Conservation (phyloP, 2,113 vertebrate species). For the Cyphomyrus discorhynchus region DNA sequence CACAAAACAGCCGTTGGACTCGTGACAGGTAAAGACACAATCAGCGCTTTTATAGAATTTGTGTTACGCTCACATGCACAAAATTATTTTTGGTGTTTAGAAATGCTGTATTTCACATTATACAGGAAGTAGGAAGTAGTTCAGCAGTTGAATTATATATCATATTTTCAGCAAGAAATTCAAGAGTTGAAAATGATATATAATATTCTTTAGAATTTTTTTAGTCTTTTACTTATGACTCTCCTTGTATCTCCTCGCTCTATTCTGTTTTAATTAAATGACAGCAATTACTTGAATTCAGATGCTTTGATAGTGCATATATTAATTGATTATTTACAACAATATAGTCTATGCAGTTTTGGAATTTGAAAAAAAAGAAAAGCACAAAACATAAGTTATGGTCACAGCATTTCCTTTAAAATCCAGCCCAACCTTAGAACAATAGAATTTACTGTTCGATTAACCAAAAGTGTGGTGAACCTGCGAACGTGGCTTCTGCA, state of each 20-base stretch:
- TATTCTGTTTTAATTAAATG: not conserved
- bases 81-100: not conserved
- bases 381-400: not conserved
- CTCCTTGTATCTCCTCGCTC: not conserved
- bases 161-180: not conserved
- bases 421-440: not conserved
- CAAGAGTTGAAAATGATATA: not conserved
- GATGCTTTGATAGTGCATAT: not conserved
- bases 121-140: not conserved
- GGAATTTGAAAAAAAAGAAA: not conserved
- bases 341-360: not conserved
- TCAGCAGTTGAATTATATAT: not conserved
- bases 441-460: not conserved
- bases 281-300: not conserved
- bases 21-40: not conserved
- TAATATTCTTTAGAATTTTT: not conserved
- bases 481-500: not conserved
- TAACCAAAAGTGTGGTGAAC: not conserved
- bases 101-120: not conserved
- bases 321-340: not conserved
- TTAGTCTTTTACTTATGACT: not conserved
- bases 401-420: not conserved
- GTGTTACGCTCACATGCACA: not conserved
- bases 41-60: not conserved
- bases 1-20: not conserved